Conservation (phyloP, 2,797 vertebrate genomes). For the Falco peregrinus region DNA sequence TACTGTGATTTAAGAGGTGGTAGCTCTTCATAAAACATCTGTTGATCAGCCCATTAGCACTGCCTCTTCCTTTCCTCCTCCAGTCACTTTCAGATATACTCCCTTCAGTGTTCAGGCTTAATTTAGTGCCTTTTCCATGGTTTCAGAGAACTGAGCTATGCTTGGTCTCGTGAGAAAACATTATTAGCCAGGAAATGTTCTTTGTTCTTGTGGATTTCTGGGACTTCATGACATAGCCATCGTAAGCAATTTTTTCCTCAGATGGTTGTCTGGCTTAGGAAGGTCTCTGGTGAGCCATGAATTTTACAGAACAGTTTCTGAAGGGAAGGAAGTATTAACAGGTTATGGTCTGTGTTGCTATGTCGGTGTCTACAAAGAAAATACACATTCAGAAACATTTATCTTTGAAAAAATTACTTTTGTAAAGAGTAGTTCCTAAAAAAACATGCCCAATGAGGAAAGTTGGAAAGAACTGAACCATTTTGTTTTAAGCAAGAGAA, state of each 20-base stretch:
- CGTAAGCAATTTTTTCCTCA: background rate
- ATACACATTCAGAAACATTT: background rate
- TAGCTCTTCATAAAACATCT: background rate
- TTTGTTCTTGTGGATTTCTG: background rate
- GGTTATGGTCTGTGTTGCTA: background rate
- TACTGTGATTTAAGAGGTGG: background rate
- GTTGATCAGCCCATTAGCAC: background rate
- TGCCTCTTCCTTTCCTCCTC: background rate
- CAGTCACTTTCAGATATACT: background rate
- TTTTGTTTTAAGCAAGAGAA: background rate
- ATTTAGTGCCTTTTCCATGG: background rate
- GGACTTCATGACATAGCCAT: background rate
- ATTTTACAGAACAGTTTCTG: background rate
- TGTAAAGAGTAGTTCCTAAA: background rate
- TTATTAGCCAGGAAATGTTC: background rate
- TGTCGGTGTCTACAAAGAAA: background rate
- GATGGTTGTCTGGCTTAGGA: background rate
- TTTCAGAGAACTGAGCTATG: background rate
- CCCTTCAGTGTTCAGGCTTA: background rate
- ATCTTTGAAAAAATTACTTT: constrained; percentile 2
- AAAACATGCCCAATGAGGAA: background rate
- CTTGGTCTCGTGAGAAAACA: background rate
- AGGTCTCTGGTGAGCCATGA: constrained; percentile 18
- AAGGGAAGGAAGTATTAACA: background rate
- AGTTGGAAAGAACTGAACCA: background rate